A percentile compares a stretch with the other conserved stretches of the same genome.
These are phyloP conservation scores for Drosophila paranaensis DNA, from an alignment of 2,888 invertebrate species.

Conservation along the genomic window DNA sequence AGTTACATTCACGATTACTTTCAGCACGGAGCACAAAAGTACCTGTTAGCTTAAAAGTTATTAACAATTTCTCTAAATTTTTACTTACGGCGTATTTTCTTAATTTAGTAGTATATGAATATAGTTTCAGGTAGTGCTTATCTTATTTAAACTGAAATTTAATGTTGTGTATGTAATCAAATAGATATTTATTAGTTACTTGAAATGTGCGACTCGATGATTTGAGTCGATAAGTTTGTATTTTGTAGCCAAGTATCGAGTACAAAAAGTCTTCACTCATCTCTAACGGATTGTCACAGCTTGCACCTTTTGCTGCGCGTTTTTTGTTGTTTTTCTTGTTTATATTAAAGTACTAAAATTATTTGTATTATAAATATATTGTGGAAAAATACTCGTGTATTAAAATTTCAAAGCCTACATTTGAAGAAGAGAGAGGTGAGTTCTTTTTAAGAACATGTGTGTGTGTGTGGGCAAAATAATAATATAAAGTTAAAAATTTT, in stretches of 20 bases:
- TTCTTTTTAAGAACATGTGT: slow-evolving; percentile 12
- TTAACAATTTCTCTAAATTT: not conserved
- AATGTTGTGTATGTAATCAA: not conserved
- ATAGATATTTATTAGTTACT: slow-evolving; percentile 2
- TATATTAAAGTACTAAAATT: slow-evolving; percentile 47
- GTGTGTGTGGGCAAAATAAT: slow-evolving; percentile 11
- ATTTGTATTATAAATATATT: slow-evolving; percentile 23
- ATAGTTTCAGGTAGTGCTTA: not conserved
- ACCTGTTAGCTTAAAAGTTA: slow-evolving; percentile 13
- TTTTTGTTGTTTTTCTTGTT: slow-evolving; percentile 67
- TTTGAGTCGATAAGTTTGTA: not conserved
- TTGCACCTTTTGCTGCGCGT: slow-evolving; percentile 55
- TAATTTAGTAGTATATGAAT: not conserved
- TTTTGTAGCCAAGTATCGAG: not conserved
- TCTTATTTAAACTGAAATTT: not conserved
- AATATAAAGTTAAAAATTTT: slow-evolving; percentile 19
- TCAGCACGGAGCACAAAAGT: not conserved
- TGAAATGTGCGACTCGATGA: not conserved
- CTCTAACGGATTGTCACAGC: slow-evolving; percentile 26
- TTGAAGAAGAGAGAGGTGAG: slow-evolving; percentile 53
- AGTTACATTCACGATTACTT: slow-evolving; percentile 25
- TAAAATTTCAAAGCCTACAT: slow-evolving; percentile 4
- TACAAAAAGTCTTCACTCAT: slow-evolving; percentile 2
- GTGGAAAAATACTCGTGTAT: slow-evolving; percentile 10
- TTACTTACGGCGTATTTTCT: not conserved